Base-by-base conservation (phyloP, 2,113 vertebrate species). In the Brachyhypopomus gauderio region DNA sequence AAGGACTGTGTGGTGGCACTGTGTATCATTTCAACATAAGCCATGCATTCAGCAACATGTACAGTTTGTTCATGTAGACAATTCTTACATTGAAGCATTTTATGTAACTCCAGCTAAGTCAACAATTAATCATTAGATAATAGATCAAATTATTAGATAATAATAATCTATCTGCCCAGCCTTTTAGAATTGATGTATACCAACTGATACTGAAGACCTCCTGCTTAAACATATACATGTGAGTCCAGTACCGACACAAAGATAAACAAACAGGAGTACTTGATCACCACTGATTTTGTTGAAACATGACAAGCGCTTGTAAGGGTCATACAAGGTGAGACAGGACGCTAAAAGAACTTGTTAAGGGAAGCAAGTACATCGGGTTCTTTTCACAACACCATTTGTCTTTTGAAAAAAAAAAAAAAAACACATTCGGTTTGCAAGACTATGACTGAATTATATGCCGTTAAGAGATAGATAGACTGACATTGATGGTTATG, bases 211-310 rank as follows among this genome's bases (percentile, higher is more conserved):
- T 30, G 30, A 30, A 30, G 1, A 30, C 7, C 19, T 30, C 11
- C 25, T 23, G 45, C 27, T 20, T 19, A 2, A 36, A 75, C 55
- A 60, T 30, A 60, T 2, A 34, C 27, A 75, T 75, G 58, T 23
- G 16, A 59, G 9, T 14, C n/a, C 30, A 60, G 58, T 34, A 16
- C 5, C 19, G 41, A 41, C 34, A 70, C 7, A 41, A 70, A 41
- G 36, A 27, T 27, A 22, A 82, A 83, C 67, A 55, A 80, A 70
- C 69, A 52, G 20, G 16, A 55, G 63, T 20, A 36, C 23, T 22
- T 69, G 64, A 81, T 75, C 34, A 66, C 70, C 56, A 52, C 45
- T 64, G 80, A 72, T 80, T 79, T 76, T 72, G 52, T 30, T 60
- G 56, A n/a, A 60, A 4, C 55, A 27, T 64, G 12, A 34, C 55